Evolutionary conservation across 2,888 invertebrate genomes (phyloP), one percentile per base, ranked within the genome.

Genomic region (Harpagoxenus sublaevis): DNA sequence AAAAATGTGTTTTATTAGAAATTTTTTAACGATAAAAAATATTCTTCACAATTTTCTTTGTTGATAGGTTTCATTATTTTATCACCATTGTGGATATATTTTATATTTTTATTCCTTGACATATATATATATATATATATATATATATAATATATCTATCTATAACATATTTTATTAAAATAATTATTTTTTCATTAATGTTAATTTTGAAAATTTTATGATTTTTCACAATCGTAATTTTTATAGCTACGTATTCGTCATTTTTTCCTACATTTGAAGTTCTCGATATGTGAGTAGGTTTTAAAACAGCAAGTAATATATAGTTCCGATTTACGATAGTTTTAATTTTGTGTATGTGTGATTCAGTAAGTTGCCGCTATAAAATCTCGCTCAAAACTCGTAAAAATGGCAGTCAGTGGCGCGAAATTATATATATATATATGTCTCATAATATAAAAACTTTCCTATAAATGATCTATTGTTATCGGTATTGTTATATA

Each of bases 351-450:
- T 57, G n/a, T 35, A 60, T 35, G 48, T 10, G 10, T 48, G 42
- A 57, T 57, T 18, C 28, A 77, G 5, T 42, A 42, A 57, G 57
- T 70, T 35, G 10, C 10, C 35, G 35, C 6, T 35, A 18, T 79
- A 57, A 79, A 70, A 66, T 66, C 57, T 60, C 60, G 48, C 12
- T 18, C 45, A 10, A 18, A 70, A 79, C 45, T 79, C 71, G 9
- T 71, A 79, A 70, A 70, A 79, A 57, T 28, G 35, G 8, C 3
- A 65, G 35, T 57, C 5, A 31, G 12, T 4, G 28, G 10, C 35
- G 48, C 18, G 4, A 60, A 66, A 70, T 71, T 48, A 48, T 65
- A n/a, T n/a, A n/a, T n/a, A n/a, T n/a, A n/a, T n/a, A n/a, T n/a
- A 35, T 65, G 53, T 79, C 35, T 35, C 35, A 1, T 23, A 48